Evolutionary conservation across 2,797 vertebrate species (phyloP).

Genomic region (Pitangus sulphuratus): DNA sequence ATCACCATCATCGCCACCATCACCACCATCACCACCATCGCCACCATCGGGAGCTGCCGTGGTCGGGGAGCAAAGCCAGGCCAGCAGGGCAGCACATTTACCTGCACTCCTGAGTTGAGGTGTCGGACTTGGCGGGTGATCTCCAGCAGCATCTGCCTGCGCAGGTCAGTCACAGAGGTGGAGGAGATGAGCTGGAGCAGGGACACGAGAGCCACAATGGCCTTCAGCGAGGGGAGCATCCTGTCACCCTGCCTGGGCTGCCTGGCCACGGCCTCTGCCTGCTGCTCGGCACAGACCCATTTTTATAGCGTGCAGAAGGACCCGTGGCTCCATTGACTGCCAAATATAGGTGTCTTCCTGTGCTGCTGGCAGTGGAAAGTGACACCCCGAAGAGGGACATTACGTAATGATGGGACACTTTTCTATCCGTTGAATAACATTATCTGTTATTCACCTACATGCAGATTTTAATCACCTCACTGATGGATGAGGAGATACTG

Average conservation of each 20-base stretch:
- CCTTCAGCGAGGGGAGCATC: neutral
- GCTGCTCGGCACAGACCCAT: neutral
- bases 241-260: neutral
- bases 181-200: neutral
- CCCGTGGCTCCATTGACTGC: neutral
- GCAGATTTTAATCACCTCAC: conserved; percentile 57
- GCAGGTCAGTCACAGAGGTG: rapidly evolving
- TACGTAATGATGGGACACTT: neutral
- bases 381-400: neutral
- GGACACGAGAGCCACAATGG: neutral
- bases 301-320: conserved; percentile 9
- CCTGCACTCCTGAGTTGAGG: neutral
- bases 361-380: neutral
- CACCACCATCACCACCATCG: too few species aligned
- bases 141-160: neutral
- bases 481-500: neutral
- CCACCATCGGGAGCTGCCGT: neutral
- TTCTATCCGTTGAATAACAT: rapidly evolving
- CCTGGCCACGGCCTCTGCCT: neutral
- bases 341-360: conserved; percentile 63
- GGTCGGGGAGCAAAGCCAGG: neutral
- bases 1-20: neutral
- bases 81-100: neutral
- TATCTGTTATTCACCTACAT: neutral
- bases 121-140: neutral